phyloP scores from a whole-genome alignment of 2,113 vertebrate species.

The Antechinus stuartii region DNA sequence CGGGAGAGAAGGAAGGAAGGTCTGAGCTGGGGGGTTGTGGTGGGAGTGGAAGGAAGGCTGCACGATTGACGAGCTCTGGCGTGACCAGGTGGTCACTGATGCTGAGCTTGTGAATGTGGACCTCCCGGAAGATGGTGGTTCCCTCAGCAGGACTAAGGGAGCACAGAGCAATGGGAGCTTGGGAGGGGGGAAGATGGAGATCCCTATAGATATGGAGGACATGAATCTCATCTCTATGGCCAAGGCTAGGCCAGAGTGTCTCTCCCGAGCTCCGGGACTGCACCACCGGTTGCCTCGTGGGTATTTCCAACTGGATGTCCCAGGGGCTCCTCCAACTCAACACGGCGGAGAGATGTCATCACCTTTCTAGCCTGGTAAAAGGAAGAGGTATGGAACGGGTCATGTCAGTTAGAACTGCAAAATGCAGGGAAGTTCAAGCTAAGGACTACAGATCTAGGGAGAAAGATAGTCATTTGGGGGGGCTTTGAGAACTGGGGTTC shows the following conservation, averaged over 20 bases:
- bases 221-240: not conserved
- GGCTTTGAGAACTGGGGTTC: not conserved
- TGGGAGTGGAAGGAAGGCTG: no score
- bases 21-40: not conserved
- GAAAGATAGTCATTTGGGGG: not conserved
- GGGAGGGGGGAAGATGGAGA: not conserved
- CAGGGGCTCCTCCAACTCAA: not conserved
- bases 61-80: no score
- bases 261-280: not conserved
- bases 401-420: not conserved
- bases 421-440: not conserved
- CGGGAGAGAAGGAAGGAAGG: not conserved
- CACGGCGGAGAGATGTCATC: not conserved
- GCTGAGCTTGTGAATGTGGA: not conserved
- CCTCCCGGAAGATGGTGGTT: no score
- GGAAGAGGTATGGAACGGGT: not conserved
- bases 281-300: not conserved
- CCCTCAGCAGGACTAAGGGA: not conserved
- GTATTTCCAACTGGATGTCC: no score
- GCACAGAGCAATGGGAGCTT: not conserved
- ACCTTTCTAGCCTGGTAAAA: not conserved
- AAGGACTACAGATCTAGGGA: not conserved
- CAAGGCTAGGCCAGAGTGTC: not conserved
- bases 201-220: not conserved
- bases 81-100: not conserved